Evolutionary conservation across 2,113 vertebrate species (phyloP).

Genomic region (Gymnorhina tibicen): DNA sequence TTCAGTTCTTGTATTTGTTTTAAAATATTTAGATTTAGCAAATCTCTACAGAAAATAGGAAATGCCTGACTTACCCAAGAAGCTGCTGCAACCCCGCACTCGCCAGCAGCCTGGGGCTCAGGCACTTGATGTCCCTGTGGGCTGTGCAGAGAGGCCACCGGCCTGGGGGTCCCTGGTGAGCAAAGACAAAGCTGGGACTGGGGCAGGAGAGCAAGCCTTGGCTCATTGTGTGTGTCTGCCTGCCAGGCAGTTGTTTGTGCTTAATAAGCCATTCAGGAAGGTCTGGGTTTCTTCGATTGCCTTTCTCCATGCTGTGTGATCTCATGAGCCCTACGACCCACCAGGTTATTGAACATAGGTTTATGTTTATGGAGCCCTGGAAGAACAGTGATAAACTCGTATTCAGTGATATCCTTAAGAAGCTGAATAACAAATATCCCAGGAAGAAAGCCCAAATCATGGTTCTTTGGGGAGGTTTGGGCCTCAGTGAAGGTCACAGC

Average conservation of each 20-base stretch:
- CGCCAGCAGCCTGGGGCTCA: neutral
- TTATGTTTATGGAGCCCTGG: neutral
- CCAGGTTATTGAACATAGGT: neutral
- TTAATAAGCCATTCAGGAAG: neutral
- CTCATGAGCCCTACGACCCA: accelerated
- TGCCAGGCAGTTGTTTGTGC: neutral
- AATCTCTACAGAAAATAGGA: neutral
- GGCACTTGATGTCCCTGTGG: neutral
- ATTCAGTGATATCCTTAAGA: neutral
- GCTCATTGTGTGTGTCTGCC: neutral
- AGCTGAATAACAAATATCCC: neutral
- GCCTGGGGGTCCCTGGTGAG: neutral
- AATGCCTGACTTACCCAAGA: neutral
- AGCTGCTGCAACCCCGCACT: accelerated
- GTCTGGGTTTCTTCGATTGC: neutral
- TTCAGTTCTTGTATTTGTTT: neutral
- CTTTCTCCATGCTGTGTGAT: accelerated
- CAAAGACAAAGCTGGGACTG: neutral
- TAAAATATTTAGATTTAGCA: neutral
- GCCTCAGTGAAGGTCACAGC: neutral
- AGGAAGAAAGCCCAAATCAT: neutral
- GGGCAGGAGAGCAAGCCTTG: neutral
- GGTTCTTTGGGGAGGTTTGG: neutral
- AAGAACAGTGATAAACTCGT: neutral
- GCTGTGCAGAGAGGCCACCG: neutral